Evolutionary conservation across 2,797 vertebrate genomes (phyloP).

Genomic region (Lithobates sylvaticus): DNA sequence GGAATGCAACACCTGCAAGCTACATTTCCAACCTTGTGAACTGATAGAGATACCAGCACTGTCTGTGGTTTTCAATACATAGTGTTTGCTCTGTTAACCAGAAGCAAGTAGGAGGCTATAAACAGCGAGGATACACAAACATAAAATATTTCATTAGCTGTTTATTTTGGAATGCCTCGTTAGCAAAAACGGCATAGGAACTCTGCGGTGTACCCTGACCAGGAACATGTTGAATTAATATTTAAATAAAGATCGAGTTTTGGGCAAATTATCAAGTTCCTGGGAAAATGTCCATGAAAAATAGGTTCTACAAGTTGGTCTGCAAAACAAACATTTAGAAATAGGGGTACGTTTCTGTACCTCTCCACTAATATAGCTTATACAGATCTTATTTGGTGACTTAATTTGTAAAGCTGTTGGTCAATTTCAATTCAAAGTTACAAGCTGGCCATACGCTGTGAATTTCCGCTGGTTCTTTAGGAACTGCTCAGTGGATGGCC

Average conservation of each 20-base stretch:
- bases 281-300: slow-evolving; percentile 39
- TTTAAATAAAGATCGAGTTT: slow-evolving; percentile 40
- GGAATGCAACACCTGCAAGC: not conserved
- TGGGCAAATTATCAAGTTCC: slow-evolving; percentile 18
- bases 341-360: too few relatives aligned
- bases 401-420: too few relatives aligned
- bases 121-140: slow-evolving; percentile 45
- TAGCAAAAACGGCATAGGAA: slow-evolving; percentile 22
- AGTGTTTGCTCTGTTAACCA: slow-evolving; percentile 39
- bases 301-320: slow-evolving; percentile 12
- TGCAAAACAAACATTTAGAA: not conserved
- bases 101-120: slow-evolving; percentile 34
- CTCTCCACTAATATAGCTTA: too few relatives aligned
- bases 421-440: too few relatives aligned
- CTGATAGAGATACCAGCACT: not conserved
- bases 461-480: too few relatives aligned
- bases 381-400: too few relatives aligned
- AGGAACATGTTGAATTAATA: slow-evolving; percentile 46
- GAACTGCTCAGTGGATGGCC: too few relatives aligned
- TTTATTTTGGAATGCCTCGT: slow-evolving; percentile 45
- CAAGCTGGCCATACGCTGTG: too few relatives aligned
- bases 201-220: slow-evolving; percentile 15
- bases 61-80: slow-evolving; percentile 2
- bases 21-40: not conserved
- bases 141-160: slow-evolving; percentile 34